Base-by-base conservation (phyloP, 1,140 invertebrate genomes). In the Lasaia peninsularis region DNA sequence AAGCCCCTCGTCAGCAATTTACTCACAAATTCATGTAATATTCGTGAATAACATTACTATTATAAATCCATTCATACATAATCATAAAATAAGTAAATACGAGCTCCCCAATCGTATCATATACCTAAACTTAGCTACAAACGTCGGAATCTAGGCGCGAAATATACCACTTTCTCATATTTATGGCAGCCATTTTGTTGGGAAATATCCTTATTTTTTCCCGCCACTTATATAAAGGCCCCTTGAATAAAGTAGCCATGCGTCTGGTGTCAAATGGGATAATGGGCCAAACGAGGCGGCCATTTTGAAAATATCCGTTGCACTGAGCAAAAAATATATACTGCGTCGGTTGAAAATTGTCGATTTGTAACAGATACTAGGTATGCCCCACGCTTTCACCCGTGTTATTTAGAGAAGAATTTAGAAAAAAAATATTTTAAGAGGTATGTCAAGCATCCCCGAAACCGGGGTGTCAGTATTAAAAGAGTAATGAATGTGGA, bases 151-250 rank as follows among this genome's bases (percentile, higher is more conserved):
- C 56, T 63, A 66, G 58, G 69, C 72, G 75, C 63, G 62, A 72
- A 74, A 63, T 67, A 58, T 65, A 67, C 61, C 68, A 78, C 73
- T 78, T 72, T 63, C 56, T 37, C 59, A 76, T 78, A 78, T 78
- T 78, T 78, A 78, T 67, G 66, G 63, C 67, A 59, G 67, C 73
- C 68, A 71, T 78, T 74, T 71, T 64, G 69, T 54, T 60, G 55
- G 54, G 59, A 65, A 74, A 78, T 78, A 74, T 74, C 73, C 74
- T 75, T 78, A 74, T 75, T 78, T 74, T 73, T 66, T 64, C 64
- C 63, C 37, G 14, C 37, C 16, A 40, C 14, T 40, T 40, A 40
- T 40, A 40, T 40, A 40, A 40, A 18, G 37, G 16, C 37, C 37
- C 2, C 37, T 40, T 40, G 37, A 40, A 9, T 40, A 40, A 40